Percentiles rank a stretch among this genome's conserved stretches.
Evolutionary conservation across 1,140 invertebrate species (phyloP).

Genomic region (Drosophila takahashii): DNA sequence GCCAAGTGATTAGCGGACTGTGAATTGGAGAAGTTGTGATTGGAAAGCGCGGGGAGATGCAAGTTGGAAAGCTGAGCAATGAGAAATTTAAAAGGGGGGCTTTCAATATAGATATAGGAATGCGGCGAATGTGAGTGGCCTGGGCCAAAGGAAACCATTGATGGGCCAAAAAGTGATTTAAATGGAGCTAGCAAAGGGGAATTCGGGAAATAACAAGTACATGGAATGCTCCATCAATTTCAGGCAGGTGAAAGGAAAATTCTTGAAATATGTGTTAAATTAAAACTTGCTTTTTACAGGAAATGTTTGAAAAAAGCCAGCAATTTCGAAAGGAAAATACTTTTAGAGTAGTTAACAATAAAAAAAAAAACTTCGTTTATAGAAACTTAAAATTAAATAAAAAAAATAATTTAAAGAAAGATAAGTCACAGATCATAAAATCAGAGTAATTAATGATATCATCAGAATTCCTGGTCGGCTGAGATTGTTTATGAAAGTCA

Average conservation of each 20-base stretch:
- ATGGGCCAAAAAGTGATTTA: slow-evolving; percentile 11
- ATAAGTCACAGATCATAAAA: not conserved
- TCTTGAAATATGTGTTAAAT: not conserved
- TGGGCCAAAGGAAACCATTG: slow-evolving; percentile 4
- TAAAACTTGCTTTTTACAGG: too few species aligned
- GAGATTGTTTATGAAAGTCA: not conserved
- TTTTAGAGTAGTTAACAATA: too few species aligned
- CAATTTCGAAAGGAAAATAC: too few species aligned
- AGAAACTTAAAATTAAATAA: too few species aligned
- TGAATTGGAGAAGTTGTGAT: slow-evolving; percentile 25
- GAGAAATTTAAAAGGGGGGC: not conserved
- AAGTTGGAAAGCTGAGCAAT: not conserved
- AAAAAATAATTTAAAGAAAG: too few species aligned
- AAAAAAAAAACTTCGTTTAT: too few species aligned
- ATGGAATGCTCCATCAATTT: slow-evolving; percentile 6
- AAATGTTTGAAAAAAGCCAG: not conserved
- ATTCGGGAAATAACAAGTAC: not conserved
- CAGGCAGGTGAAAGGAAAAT: slow-evolving; percentile 21
- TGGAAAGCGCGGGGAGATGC: not conserved
- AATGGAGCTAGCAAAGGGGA: slow-evolving; percentile 7
- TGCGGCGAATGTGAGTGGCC: slow-evolving; percentile 14
- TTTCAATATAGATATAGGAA: not conserved
- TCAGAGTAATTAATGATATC: not conserved
- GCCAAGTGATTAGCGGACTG: slow-evolving; percentile 26
- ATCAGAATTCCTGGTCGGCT: not conserved